Conservation (phyloP, 2,113 vertebrate genomes). For the Indicator maculatus region DNA sequence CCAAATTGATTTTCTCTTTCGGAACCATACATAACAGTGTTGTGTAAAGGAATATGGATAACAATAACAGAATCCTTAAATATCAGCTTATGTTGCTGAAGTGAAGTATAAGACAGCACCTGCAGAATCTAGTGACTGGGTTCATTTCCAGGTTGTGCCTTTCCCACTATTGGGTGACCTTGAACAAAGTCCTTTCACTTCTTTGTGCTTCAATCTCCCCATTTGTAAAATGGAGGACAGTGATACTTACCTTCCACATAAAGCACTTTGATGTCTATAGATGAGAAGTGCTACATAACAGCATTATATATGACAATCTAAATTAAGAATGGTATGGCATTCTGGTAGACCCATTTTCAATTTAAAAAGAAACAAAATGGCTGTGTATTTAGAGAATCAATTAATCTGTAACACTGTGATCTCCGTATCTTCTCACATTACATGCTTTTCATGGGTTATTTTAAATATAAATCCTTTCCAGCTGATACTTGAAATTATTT, state of each 20-base stretch:
- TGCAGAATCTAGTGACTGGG: not conserved
- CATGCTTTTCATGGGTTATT: not conserved
- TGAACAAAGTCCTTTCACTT: conserved; percentile 22
- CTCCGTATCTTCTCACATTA: not conserved
- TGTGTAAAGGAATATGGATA: not conserved
- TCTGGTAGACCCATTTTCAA: not conserved
- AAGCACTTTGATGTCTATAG: not conserved
- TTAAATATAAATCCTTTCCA: not conserved
- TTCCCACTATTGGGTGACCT: not conserved
- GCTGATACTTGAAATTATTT: not conserved
- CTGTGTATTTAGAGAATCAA: not conserved
- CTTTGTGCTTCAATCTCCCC: conserved; percentile 2
- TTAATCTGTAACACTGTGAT: not conserved
- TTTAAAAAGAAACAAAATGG: not conserved
- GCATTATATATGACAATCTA: not conserved
- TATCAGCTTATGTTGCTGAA: not conserved
- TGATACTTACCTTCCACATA: not conserved
- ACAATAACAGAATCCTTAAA: not conserved
- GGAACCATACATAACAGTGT: not conserved
- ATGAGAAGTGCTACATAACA: not conserved
- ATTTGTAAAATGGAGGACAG: conserved; percentile 19
- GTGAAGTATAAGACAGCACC: not conserved
- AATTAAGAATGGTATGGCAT: not conserved
- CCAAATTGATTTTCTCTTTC: not conserved
- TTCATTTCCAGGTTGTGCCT: not conserved